Evolutionary conservation across 1,140 invertebrate species (phyloP), one percentile per base, ranked within the genome.

Genomic region (Pristionchus pacificus): DNA sequence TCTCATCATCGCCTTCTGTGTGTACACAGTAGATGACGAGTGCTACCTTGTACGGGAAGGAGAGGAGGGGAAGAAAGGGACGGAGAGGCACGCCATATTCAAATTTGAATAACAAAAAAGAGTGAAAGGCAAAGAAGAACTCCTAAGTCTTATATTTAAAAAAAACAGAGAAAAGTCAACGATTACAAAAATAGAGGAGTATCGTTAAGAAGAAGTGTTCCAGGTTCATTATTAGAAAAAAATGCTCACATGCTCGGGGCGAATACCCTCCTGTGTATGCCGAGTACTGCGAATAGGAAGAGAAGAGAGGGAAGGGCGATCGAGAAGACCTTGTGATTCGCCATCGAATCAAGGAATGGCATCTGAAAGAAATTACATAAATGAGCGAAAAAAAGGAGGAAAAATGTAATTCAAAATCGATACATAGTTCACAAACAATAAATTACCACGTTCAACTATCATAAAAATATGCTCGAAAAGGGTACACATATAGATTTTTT

Each of bases 291-390:
- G 67, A 98, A 87, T 75, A 93, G 85, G 28, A 95, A 89, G 91
- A 82, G 65, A 32, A 62, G 90, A 68, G 91, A 87, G 74, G 93
- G 86, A 79, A 92, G 91, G 74, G 92, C 92, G 77, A 93, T 85
- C n/a, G 93, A 91, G 85, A 98, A 98, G 81, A 96, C 93, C n/a
- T 91, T 90, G 88, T 98, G 95, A 85, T 95, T 95, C 81, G 89
- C 89, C 28, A 97, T 86, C 10, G 94, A 97, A 84, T 96, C 91
- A 14, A 90, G 89, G 69, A 97, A 90, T 25, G 92, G 90, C 19
- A 96, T 83, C 85, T 87, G 79, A 67, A 75, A 65, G 57, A 74
- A 76, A 65, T 66, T 30, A 3, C 2, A 31, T 64, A 60, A 19
- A n/a, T 55, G 25, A 25, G n/a, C n/a, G 24, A 33, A 1, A 1